Conservation (phyloP, 2,113 vertebrate genomes). For the Anolis carolinensis region DNA sequence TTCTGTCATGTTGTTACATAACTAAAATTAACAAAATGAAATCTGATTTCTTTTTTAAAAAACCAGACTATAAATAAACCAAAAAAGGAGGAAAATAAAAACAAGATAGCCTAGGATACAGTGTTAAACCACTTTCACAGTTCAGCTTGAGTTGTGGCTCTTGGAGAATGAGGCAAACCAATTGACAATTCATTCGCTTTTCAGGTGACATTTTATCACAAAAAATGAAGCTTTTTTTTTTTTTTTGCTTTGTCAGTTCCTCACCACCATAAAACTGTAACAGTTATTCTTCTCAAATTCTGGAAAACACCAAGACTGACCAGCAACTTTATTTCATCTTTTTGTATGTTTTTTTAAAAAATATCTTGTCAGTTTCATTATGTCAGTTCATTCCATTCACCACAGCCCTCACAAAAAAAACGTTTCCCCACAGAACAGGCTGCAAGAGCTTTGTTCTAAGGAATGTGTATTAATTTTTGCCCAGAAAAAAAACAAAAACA, state of each 20-base stretch:
- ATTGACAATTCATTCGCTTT: conserved; percentile 78
- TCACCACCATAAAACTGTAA: conserved; percentile 82
- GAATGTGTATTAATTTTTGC: conserved; percentile 99
- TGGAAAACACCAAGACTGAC: conserved; percentile 87
- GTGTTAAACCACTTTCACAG: conserved; percentile 99
- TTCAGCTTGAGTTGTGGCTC: conserved; percentile 99
- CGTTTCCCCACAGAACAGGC: conserved; percentile 91
- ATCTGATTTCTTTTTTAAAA: conserved; percentile 92
- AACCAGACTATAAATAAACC: conserved; percentile 99
- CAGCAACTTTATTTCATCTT: conserved; percentile 79
- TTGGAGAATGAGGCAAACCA: conserved; percentile 95
- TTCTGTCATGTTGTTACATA: conserved; percentile 98
- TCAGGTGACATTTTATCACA: conserved; percentile 76
- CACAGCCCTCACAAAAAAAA: conserved; percentile 92
- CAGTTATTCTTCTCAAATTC: conserved; percentile 82
- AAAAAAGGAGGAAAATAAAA: conserved; percentile 82
- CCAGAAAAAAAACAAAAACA: conserved; percentile 73
- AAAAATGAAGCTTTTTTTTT: conserved; percentile 76
- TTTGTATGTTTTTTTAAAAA: conserved; percentile 77
- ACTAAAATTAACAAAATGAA: conserved; percentile 96
- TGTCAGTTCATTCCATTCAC: conserved; percentile 84
- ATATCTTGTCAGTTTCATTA: conserved; percentile 83
- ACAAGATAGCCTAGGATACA: conserved; percentile 97
- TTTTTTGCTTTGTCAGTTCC: conserved; percentile 79
- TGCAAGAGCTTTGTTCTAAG: conserved; percentile 91